Base-by-base conservation (phyloP, 2,888 invertebrate genomes). In the Standfussiana lucernea region DNA sequence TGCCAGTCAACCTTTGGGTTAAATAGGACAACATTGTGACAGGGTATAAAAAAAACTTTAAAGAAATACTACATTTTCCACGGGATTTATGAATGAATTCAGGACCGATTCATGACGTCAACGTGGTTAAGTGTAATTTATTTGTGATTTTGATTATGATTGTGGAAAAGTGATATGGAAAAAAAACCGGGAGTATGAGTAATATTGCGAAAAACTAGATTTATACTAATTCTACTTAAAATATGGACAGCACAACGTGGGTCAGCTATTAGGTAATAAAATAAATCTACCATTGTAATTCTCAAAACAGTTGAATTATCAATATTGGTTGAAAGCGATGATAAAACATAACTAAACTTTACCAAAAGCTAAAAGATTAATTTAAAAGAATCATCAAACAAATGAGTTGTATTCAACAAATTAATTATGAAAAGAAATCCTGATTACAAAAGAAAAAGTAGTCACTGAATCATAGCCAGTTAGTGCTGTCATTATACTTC, bases 401-500 rank as follows among this genome's bases (percentile, higher is more conserved):
- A 10, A 24, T 28, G 24, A 72, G 28, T 72, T 28, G 21, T 4
- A 5, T 35, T 68, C 24, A 0, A 10, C 1, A 28, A 61, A 37
- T 24, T 10, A 37, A 45, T 18, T 28, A 45, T 32, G 6, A 47
- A 40, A 32, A 32, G 5, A 4, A 61, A 32, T 32, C 13, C 6
- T 8, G 32, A n/a, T 35, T n/a, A 40, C 11, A 35, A 35, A 35
- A 21, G 7, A 50, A 7, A 47, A 40, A 21, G 21, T 50, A 28
- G 11, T 40, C 24, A 6, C 15, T 18, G 8, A 50, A 65, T 32
- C 47, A 65, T 45, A 53, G 11, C 10, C 21, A 69, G 7, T 53
- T 21, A 72, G 75, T 81, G 67, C 75, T 72, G 61, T 75, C 82
- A 81, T 75, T 64, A 15, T 35, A 47, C 35, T 61, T 28, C 15